Base-by-base conservation (phyloP, 2,888 invertebrate species). In the Lordiphosa andalusiaca region DNA sequence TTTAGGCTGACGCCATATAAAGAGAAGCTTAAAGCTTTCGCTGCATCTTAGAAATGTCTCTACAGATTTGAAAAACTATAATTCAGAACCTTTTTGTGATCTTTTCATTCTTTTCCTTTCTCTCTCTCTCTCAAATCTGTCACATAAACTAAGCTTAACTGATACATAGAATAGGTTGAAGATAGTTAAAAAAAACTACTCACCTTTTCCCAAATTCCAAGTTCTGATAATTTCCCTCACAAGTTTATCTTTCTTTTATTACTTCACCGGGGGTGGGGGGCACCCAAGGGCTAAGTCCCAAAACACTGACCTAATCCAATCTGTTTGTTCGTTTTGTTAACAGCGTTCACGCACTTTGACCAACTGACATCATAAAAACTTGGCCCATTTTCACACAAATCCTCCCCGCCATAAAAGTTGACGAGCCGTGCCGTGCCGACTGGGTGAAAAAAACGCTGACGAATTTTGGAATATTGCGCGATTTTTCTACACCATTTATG, bases 401-500 rank as follows among this genome's bases (percentile, higher is more conserved):
- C 64, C 61, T 68, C 61, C 53, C 56, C 42, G 50, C 53, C 58
- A 69, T 69, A 59, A 78, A 73, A 78, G 57, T 82, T 84, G 78
- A 64, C 78, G 71, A 82, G 71, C 56, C 82, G 78, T 77, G 69
- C 55, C 61, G 16, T 77, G 69, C 55, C 61, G 16, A 46, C 37
- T 56, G 16, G 59, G n/a, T n/a, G n/a, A n/a, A 67, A 53, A 73
- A 82, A 65, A 70, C 64, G 54, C 48, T 67, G 21, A 46, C 47
- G 36, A 47, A 36, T 23, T 23, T 30, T 50, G 53, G 48, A 40
- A 57, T 82, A 68, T 80, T 80, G 82, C 84, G 78, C 67, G 78
- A 78, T 81, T 62, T 84, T 76, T 56, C 73, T 78, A 81, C 73
- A 68, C 77, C 84, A 81, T 81, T 83, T 67, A 71, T 80, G 73